A percentile compares a stretch with the other conserved stretches of the same genome.
phyloP scores from a whole-genome alignment of 1,140 invertebrate genomes.

The Aphelinus atriplicis region DNA sequence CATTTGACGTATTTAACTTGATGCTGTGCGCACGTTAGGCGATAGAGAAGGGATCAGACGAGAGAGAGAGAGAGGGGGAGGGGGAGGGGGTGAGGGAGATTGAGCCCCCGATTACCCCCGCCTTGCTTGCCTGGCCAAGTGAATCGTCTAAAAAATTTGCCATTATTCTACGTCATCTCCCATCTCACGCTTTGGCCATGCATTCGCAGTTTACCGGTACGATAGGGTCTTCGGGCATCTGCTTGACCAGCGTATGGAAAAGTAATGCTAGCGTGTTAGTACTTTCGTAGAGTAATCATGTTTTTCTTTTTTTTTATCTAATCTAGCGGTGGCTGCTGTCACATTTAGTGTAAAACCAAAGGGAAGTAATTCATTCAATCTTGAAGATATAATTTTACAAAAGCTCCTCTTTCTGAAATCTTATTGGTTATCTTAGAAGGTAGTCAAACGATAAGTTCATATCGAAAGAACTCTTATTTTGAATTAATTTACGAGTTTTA shows the following conservation, averaged over 20 bases:
- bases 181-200: neutral
- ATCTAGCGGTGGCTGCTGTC: too few relatives aligned
- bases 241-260: neutral
- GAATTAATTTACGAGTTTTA: too few relatives aligned
- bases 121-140: slow-evolving; percentile 41
- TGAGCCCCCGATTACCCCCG: slow-evolving; percentile 40
- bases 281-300: too few relatives aligned
- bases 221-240: neutral
- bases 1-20: slow-evolving; percentile 46
- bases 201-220: neutral
- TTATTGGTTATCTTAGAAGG: too few relatives aligned
- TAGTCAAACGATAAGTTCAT: too few relatives aligned
- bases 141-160: slow-evolving; percentile 50
- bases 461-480: too few relatives aligned
- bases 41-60: too few relatives aligned
- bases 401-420: too few relatives aligned
- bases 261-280: neutral
- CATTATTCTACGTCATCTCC: slow-evolving; percentile 39
- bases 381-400: too few relatives aligned
- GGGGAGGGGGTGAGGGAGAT: slow-evolving; percentile 17
- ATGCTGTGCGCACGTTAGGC: neutral
- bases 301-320: too few relatives aligned
- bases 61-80: slow-evolving; percentile 12
- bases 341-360: too few relatives aligned
- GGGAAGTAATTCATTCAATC: too few relatives aligned